phyloP scores from a whole-genome alignment of 2,113 vertebrate genomes.

The Puffinus mauretanicus region DNA sequence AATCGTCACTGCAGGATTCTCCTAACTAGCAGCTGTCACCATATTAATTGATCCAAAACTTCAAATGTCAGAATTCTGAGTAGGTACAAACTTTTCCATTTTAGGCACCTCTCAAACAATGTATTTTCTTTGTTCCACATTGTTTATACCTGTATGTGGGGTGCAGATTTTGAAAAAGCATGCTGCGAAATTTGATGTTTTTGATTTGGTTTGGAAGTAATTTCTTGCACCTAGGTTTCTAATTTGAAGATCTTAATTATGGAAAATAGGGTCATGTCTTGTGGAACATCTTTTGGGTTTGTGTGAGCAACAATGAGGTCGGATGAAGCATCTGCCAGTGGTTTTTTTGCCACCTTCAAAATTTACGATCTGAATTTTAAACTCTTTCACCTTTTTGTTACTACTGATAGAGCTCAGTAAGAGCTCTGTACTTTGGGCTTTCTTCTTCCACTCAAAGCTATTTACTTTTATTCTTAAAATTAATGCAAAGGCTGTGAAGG shows the following conservation, averaged over 20 bases:
- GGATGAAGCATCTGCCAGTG: neutral
- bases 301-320: neutral
- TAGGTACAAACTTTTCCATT: neutral
- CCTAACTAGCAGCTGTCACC: neutral
- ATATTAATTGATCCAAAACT: neutral
- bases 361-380: neutral
- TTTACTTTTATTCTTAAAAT: neutral
- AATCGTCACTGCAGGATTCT: neutral
- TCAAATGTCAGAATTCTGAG: neutral
- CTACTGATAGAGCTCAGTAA: neutral
- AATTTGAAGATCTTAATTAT: neutral
- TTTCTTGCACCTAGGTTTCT: neutral
- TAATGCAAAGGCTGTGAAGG: neutral
- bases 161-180: neutral
- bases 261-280: neutral
- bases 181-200: neutral
- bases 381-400: neutral
- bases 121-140: accelerated
- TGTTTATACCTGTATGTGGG: neutral
- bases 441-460: neutral
- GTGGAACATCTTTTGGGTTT: neutral
- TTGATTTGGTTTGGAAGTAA: neutral
- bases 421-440: neutral
- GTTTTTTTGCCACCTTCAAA: neutral
- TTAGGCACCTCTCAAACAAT: neutral